Conservation (phyloP, 2,113 vertebrate species). For the Oreochromis tanganicae region DNA sequence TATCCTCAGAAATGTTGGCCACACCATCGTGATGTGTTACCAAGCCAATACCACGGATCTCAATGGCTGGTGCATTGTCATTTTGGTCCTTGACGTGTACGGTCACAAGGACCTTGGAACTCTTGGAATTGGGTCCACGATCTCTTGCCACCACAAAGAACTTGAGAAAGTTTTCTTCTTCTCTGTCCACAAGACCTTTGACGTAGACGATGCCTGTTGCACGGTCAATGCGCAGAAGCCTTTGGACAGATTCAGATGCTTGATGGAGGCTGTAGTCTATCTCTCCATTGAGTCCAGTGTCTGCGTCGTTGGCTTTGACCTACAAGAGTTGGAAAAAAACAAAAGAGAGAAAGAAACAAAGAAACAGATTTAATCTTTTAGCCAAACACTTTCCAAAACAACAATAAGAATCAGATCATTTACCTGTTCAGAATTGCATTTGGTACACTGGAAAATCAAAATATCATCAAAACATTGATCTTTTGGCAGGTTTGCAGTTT, state of each 20-base stretch:
- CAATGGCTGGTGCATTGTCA: constrained; percentile 87
- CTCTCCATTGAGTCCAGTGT: constrained; percentile 86
- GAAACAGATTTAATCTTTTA: not conserved
- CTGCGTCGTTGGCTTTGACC: constrained; percentile 92
- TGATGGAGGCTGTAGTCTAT: constrained; percentile 93
- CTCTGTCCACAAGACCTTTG: constrained; percentile 87
- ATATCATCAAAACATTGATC: not conserved
- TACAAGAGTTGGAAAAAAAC: constrained; percentile 31
- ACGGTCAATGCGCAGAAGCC: constrained; percentile 87
- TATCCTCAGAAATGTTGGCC: constrained; percentile 95
- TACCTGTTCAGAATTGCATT: not conserved
- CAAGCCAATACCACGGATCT: constrained; percentile 91
- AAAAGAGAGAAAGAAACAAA: not conserved
- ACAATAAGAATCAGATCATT: not conserved
- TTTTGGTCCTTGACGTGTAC: constrained; percentile 90
- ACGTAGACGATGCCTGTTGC: constrained; percentile 88
- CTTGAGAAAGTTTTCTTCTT: constrained; percentile 85
- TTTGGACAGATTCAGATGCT: constrained; percentile 80
- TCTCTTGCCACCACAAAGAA: constrained; percentile 91
- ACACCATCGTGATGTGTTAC: constrained; percentile 90
- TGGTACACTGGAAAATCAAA: not conserved
- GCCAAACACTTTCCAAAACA: not conserved
- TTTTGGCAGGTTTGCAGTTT: not conserved
- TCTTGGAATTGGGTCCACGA: constrained; percentile 87
- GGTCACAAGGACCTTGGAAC: constrained; percentile 83